phyloP scores from a whole-genome alignment of 1,140 invertebrate genomes.

The Scaptomyza graminum region DNA sequence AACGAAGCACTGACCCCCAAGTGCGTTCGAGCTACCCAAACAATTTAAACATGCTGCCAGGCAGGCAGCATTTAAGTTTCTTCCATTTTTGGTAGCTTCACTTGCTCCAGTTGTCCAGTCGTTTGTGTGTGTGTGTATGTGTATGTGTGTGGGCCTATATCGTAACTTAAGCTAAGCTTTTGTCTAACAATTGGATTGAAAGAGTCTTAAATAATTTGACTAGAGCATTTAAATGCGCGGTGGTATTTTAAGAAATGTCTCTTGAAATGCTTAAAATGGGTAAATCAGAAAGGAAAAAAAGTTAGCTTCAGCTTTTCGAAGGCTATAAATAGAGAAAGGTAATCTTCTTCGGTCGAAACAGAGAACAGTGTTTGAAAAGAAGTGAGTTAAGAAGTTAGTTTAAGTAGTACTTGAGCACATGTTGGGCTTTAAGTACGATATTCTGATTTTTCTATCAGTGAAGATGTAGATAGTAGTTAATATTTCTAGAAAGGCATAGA shows the following conservation, averaged over 20 bases:
- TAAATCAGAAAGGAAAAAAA: too few species aligned
- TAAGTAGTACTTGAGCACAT: too few species aligned
- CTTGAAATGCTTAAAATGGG: background rate
- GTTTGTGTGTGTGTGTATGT: constrained; percentile 27
- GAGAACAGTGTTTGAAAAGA: too few species aligned
- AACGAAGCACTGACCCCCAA: constrained; percentile 72
- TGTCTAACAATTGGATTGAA: constrained; percentile 25
- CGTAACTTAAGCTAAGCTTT: constrained; percentile 59
- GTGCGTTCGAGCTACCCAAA: constrained; percentile 18
- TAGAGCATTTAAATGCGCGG: background rate
- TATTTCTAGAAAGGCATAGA: too few species aligned
- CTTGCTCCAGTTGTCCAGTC: constrained; percentile 59
- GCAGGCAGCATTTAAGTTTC: background rate
- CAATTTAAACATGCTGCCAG: too few species aligned
- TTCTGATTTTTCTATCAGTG: too few species aligned
- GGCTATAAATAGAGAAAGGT: too few species aligned
- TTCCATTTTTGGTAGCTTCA: constrained; percentile 30
- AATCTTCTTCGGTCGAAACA: too few species aligned
- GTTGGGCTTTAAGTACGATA: too few species aligned
- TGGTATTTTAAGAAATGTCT: background rate
- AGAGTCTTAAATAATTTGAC: constrained; percentile 22
- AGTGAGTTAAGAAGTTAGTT: too few species aligned
- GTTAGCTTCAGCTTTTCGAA: too few species aligned
- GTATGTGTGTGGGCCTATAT: constrained; percentile 50
- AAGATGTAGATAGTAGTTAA: too few species aligned